A percentile compares a stretch with the other conserved stretches of the same genome.
Conservation (phyloP, 1,140 invertebrate genomes). For the Panulirus ornatus region DNA sequence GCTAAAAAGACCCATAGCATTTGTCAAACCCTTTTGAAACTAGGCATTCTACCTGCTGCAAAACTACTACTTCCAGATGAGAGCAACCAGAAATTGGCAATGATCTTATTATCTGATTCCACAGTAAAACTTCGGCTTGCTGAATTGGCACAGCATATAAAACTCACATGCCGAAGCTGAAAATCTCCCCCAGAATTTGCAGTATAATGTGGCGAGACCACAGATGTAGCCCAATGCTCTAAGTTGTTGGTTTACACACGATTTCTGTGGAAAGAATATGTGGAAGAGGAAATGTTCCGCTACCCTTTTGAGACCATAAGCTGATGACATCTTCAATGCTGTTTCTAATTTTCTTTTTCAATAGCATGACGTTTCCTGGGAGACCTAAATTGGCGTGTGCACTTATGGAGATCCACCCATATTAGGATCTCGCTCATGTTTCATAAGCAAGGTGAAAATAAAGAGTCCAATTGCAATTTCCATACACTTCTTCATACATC, state of each 20-base stretch:
- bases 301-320: conserved; percentile 17
- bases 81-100: background rate
- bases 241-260: conserved; percentile 14
- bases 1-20: background rate
- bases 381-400: conserved; percentile 1
- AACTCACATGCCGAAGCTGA: background rate
- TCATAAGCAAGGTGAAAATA: background rate
- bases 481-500: conserved; percentile 29
- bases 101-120: background rate
- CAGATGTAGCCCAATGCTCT: background rate
- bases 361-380: background rate
- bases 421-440: conserved; percentile 30
- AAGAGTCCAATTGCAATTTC: background rate
- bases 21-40: conserved; percentile 7
- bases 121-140: background rate
- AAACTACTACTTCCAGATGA: background rate
- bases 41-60: background rate
- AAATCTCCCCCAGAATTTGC: background rate
- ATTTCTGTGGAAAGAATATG: background rate
- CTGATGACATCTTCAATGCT: conserved; percentile 10
- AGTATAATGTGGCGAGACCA: background rate
- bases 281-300: conserved; percentile 24
- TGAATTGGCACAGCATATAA: conserved; percentile 21
- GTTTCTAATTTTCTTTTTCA: conserved; percentile 17
- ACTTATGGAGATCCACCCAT: conserved; percentile 13